phyloP scores from a whole-genome alignment of 2,113 vertebrate species.

The Dissostichus mawsoni region DNA sequence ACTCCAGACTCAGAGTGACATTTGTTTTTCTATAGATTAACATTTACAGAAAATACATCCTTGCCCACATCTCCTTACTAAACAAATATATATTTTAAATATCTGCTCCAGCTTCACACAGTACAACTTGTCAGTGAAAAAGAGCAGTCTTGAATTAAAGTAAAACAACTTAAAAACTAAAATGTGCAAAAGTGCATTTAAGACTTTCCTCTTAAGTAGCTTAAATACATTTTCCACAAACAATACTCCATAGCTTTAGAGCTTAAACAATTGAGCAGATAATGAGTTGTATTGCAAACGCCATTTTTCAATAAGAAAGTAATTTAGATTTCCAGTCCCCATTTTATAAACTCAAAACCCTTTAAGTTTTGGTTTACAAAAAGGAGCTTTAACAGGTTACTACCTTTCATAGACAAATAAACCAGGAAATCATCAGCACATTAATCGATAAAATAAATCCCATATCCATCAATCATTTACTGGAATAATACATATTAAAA shows the following conservation, averaged over 20 bases:
- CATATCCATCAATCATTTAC: neutral
- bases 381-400: neutral
- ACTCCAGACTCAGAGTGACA: neutral
- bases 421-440: neutral
- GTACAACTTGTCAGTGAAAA: neutral
- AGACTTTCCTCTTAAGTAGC: neutral
- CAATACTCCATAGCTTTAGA: neutral
- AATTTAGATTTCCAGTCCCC: no score
- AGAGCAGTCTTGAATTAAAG: neutral
- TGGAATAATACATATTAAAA: neutral
- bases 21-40: neutral
- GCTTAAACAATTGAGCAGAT: neutral
- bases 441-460: neutral
- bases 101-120: no score
- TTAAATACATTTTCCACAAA: neutral
- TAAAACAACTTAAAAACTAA: neutral
- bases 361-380: neutral
- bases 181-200: neutral
- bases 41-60: neutral
- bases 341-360: no score
- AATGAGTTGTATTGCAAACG: neutral
- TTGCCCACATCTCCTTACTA: neutral
- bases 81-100: neutral
- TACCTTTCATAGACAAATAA: neutral
- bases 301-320: no score